Evolutionary conservation across 2,888 invertebrate species (phyloP).

Genomic region (Nudaria mundana): DNA sequence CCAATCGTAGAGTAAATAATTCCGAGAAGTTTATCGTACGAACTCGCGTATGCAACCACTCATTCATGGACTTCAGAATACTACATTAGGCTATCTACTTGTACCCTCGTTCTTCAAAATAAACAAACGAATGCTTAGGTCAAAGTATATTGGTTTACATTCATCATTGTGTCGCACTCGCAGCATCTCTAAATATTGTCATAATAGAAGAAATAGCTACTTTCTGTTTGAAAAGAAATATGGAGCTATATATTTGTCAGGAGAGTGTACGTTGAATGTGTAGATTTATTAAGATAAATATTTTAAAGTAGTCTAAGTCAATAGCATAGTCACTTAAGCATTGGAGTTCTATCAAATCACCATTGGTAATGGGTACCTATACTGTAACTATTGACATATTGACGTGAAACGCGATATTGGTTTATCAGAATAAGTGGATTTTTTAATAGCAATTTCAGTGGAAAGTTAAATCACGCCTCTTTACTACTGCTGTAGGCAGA

Average conservation of each 20-base stretch:
- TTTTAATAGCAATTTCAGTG: no score
- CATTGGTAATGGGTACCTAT: no score
- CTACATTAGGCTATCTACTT: conserved; percentile 25
- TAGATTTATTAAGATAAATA: conserved; percentile 9
- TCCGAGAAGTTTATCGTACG: conserved; percentile 65
- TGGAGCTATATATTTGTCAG: conserved; percentile 14
- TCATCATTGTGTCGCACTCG: conserved; percentile 41
- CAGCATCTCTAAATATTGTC: conserved; percentile 28
- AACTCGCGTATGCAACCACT: conserved; percentile 51
- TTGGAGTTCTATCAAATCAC: no score
- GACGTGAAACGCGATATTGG: no score
- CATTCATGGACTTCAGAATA: conserved; percentile 61
- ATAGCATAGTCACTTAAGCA: no score
- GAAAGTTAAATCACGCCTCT: no score
- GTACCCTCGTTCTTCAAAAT: conserved; percentile 26
- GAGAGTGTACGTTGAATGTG: conserved; percentile 8
- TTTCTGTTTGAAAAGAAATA: conserved; percentile 23
- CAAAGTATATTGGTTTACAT: conserved; percentile 43
- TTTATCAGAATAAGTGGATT: no score
- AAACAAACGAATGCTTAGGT: conserved; percentile 30
- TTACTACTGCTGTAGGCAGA: no score
- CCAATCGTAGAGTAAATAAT: conserved; percentile 64
- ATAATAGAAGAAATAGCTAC: conserved; percentile 38
- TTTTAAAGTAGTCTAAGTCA: no score
- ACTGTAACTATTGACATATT: no score